Conservation (phyloP, 2,797 vertebrate species). For the Eutrigla gurnardus region DNA sequence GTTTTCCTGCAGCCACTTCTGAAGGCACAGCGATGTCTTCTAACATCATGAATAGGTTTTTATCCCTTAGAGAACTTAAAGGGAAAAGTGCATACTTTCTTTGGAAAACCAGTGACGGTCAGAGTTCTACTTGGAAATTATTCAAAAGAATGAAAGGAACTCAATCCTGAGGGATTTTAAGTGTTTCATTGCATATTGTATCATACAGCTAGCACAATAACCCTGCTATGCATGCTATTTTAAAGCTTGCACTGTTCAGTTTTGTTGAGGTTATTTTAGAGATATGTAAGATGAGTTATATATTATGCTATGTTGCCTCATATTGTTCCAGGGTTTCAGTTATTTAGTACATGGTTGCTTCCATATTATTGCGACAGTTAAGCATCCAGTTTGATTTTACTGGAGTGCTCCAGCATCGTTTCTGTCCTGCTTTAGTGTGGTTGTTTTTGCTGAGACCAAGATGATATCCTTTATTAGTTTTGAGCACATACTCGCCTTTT, state of each 20-base stretch:
- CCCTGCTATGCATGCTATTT: background rate
- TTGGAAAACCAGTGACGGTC: background rate
- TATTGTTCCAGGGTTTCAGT: background rate
- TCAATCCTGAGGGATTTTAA: background rate
- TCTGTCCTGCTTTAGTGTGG: background rate
- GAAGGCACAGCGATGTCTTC: background rate
- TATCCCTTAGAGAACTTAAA: background rate
- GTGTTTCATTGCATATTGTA: too few species aligned
- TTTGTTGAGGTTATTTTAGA: background rate
- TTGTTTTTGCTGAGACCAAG: background rate
- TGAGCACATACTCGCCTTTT: background rate
- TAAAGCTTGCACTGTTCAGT: background rate
- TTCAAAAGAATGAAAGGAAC: background rate
- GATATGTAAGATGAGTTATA: background rate
- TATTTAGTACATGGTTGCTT: background rate
- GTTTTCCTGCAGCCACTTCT: constrained; percentile 1
- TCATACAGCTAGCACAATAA: too few species aligned
- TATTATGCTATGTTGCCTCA: background rate
- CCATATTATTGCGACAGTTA: background rate
- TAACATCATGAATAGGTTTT: background rate
- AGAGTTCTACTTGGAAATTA: background rate
- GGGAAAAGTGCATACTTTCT: background rate
- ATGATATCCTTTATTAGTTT: background rate
- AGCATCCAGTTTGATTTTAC: background rate
- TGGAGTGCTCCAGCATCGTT: too few species aligned